Conservation (phyloP, 1,140 invertebrate species). For the Asobara japonica region DNA sequence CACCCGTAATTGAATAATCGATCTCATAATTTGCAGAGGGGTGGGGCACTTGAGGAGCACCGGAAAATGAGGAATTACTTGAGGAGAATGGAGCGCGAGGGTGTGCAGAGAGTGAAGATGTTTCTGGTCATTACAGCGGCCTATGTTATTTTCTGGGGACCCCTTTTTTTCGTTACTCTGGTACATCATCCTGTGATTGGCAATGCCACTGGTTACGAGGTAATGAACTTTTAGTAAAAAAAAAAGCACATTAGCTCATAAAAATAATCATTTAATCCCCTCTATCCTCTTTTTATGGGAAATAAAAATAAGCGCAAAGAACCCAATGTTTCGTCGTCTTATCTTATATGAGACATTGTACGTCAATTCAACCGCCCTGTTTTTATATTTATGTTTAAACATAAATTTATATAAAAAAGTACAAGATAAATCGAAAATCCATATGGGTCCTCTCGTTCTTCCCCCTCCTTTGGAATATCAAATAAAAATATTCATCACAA, state of each 20-base stretch:
- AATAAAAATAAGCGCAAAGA: neutral
- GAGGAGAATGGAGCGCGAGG: slow-evolving; percentile 79
- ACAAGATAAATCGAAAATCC: no score
- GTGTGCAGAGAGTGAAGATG: slow-evolving; percentile 83
- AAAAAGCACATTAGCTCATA: neutral
- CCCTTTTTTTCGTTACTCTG: slow-evolving; percentile 84
- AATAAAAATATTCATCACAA: no score
- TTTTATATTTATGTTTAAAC: no score
- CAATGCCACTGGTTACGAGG: slow-evolving; percentile 76
- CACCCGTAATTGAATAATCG: neutral
- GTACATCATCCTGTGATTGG: slow-evolving; percentile 79
- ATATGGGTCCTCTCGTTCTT: no score
- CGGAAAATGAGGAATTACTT: slow-evolving; percentile 82
- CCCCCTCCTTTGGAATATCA: no score
- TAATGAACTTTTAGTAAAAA: slow-evolving; percentile 48
- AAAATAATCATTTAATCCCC: neutral
- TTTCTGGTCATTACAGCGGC: slow-evolving; percentile 85
- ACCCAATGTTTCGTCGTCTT: no score
- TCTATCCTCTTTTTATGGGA: no score
- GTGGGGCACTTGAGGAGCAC: slow-evolving; percentile 75
- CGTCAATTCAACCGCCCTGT: no score
- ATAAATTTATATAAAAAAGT: no score
- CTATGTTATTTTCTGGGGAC: slow-evolving; percentile 89
- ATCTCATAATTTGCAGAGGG: slow-evolving; percentile 48
- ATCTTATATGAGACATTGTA: no score